Percentiles rank a stretch among this genome's conserved stretches.
These are phyloP conservation scores for Cervus canadensis DNA, from an alignment of 2,113 vertebrate genomes.

Conservation along the genomic window DNA sequence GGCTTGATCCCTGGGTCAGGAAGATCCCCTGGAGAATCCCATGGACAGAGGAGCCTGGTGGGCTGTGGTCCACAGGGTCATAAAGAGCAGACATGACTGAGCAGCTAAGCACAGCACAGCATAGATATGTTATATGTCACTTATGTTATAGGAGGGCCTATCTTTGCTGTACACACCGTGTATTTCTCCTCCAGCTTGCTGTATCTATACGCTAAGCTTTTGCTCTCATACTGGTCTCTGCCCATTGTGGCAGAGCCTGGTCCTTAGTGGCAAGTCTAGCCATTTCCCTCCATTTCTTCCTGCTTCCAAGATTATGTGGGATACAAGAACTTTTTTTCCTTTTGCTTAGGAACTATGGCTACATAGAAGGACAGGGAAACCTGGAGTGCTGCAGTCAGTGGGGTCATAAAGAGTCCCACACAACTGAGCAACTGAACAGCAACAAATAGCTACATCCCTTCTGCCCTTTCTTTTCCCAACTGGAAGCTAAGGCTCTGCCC, in stretches of 20 bases:
- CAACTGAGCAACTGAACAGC: accelerated
- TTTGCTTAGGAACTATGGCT: neutral
- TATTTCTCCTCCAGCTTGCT: neutral
- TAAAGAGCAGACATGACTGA: neutral
- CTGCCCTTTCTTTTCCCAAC: neutral
- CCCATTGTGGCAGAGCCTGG: neutral
- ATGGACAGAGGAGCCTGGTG: neutral
- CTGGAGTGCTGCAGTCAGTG: neutral
- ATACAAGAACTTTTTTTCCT: neutral
- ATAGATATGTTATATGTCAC: neutral
- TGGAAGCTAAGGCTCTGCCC: neutral
- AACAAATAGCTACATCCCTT: neutral
- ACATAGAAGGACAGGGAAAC: neutral
- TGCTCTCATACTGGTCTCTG: neutral
- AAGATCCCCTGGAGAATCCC: neutral
- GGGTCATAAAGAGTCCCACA: neutral
- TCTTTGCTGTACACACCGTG: neutral
- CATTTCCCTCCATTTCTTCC: neutral
- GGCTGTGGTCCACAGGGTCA: neutral
- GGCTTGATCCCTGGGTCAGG: neutral
- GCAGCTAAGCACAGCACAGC: neutral
- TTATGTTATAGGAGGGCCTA: neutral
- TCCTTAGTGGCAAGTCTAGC: neutral
- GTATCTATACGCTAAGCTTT: neutral
- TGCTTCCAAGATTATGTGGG: neutral